Base-by-base conservation (phyloP, 2,888 invertebrate genomes). In the Marasmarcha lunaedactyla region DNA sequence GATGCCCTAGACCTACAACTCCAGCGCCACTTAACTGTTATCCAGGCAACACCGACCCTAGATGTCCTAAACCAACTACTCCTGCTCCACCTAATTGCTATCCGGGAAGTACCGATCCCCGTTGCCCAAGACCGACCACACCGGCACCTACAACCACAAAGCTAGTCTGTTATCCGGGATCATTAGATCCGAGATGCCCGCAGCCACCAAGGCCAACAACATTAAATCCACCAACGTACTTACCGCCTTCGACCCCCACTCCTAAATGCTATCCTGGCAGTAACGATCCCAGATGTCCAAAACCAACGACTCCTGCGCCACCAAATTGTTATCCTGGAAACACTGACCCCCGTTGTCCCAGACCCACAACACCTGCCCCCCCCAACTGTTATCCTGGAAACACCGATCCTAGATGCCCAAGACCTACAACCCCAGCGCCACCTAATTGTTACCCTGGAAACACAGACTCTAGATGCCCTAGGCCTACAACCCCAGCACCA, bases 361-460 rank as follows among this genome's bases (percentile, higher is more conserved):
- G 67, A 65, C 49, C 63, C 55, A 33, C 47, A 54, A 37, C 67
- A 38, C 59, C 58, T 0, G 41, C 53, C 37, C 46, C 46, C 55
- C 25, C 45, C 10, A 46, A 36, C 2, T 46, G 46, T 14, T 46
- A 42, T 10, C 46, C 46, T 10, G 46, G 45, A 40, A 46, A 59
- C 63, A 46, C 57, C 6, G 76, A 83, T 46, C 68, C 70, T 0
- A 51, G 69, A 9, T 70, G 69, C 39, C 47, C 34, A 34, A 34
- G 34, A 14, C 34, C 34, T 9, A 34, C 34, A 13, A 26, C 46
- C 1, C 46, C 54, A 7, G 44, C 48, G 9, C 48, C 49, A 35
- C 45, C 46, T 1, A 40, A 43, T 10, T 59, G 62, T 12, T 65
- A 66, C 51, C 70, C 71, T 1, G 71, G 71, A 1, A 58, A 64